phyloP scores from a whole-genome alignment of 2,888 invertebrate genomes.

The Cloeon dipterum region DNA sequence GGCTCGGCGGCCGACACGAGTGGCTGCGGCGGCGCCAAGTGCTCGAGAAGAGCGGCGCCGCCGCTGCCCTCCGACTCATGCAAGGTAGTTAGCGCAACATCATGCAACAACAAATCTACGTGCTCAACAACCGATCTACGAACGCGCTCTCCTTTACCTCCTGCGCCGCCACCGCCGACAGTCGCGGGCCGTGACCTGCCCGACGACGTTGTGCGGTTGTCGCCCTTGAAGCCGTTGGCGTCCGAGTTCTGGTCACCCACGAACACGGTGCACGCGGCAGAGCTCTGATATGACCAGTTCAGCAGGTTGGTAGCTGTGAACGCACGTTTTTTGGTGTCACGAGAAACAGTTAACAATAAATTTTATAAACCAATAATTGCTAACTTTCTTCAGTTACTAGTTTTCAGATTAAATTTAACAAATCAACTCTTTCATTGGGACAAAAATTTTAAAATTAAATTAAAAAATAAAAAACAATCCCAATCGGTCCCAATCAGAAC shows the following conservation, averaged over 20 bases:
- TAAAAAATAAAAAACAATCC: too few relatives aligned
- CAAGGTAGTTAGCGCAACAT: background rate
- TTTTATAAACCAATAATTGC: too few relatives aligned
- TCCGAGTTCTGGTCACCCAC: slow-evolving; percentile 58
- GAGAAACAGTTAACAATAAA: slow-evolving; percentile 1
- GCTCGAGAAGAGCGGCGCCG: slow-evolving; percentile 1
- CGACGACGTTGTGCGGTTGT: slow-evolving; percentile 14
- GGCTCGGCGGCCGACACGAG: too few relatives aligned
- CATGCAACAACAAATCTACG: slow-evolving; percentile 7
- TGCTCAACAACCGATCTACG: slow-evolving; percentile 40
- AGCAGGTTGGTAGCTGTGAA: slow-evolving; percentile 54
- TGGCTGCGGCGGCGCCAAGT: slow-evolving; percentile 4
- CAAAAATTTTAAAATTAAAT: too few relatives aligned
- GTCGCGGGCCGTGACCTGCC: slow-evolving; percentile 34
- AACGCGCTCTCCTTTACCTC: slow-evolving; percentile 27
- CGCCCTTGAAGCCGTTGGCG: slow-evolving; percentile 18
- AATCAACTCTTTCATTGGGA: too few relatives aligned
- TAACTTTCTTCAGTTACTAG: too few relatives aligned
- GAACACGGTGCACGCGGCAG: slow-evolving; percentile 62
- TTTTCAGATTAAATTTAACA: too few relatives aligned
- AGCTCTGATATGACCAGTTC: slow-evolving; percentile 64
- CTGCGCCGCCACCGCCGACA: slow-evolving; percentile 25
- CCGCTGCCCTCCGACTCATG: background rate
- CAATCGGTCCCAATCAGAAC: too few relatives aligned
- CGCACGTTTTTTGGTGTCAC: background rate